Percentiles rank a stretch among this genome's conserved stretches.
phyloP scores from a whole-genome alignment of 2,797 vertebrate species.

The Emydoidea blandingii region DNA sequence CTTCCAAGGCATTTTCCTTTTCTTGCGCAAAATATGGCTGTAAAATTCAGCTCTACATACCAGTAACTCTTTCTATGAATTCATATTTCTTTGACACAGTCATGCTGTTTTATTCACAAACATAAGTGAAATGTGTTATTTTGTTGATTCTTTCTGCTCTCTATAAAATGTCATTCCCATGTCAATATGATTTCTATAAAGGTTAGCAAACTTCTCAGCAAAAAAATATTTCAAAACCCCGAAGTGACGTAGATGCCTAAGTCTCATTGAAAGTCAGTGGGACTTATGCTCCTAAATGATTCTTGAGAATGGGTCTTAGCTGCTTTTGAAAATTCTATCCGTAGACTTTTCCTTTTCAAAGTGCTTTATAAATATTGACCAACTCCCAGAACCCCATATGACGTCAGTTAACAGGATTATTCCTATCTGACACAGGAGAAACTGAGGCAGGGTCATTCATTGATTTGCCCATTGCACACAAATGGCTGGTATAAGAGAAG shows the following conservation, averaged over 20 bases:
- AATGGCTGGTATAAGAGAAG: background rate
- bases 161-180: background rate
- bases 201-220: background rate
- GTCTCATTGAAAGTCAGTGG: background rate
- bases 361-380: background rate
- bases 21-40: background rate
- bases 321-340: background rate
- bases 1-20: background rate
- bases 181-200: background rate
- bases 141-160: slow-evolving; percentile 21
- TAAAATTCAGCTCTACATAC: background rate
- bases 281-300: background rate
- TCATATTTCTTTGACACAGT: background rate
- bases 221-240: background rate
- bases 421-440: background rate
- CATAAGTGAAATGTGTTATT: background rate
- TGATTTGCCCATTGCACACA: background rate
- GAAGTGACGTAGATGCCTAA: slow-evolving; percentile 20
- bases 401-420: background rate
- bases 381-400: background rate
- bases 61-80: slow-evolving; percentile 6
- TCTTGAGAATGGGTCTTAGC: background rate
- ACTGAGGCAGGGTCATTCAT: background rate
- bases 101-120: background rate
- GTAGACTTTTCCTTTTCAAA: background rate